Evolutionary conservation across 2,888 invertebrate genomes (phyloP), one percentile per base, ranked within the genome.

Genomic region (Tinea semifulvella): DNA sequence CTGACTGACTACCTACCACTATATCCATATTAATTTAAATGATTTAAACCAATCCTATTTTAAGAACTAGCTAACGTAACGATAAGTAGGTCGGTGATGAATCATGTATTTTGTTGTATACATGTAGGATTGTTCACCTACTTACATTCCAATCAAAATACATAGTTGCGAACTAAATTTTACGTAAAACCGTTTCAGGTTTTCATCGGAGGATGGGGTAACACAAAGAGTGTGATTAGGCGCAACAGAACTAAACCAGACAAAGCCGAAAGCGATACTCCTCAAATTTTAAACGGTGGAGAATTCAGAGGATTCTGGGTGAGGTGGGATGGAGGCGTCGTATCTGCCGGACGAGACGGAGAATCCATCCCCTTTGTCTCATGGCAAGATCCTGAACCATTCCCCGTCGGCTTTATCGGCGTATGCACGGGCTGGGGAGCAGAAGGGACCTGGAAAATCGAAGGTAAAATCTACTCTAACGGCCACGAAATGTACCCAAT

Each of bases 391-490:
- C 86, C 87, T 1, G 84, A 88, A 50, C 84, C 88, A 3, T 86
- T 91, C 64, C 85, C 85, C 8, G 84, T 94, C 46, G 85, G 84
- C 49, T 88, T 87, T 65, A 87, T 91, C 36, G 94, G 93, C 36
- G 85, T 93, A 20, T 91, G 92, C 72, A 94, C 94, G 38, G 93
- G 92, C 42, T 94, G 92, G 91, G 94, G 94, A 13, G 90, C 93
- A 8, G 79, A 73, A 44, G 94, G 94, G 25, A 84, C 88, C 31
- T 94, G 94, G 94, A 81, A 89, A 51, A 84, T 94, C 55, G 91
- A 92, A 81, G 89, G 90, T 91, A 79, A 48, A 58, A 49, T 17
- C 19, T 10, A 38, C 14, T 22, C 1, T 56, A 11, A 13, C 11
- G 22, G 26, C 22, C 19, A 10, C 4, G 31, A 35, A 75, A 75